Evolutionary conservation across 2,888 invertebrate genomes (phyloP).

Genomic region (Venustoraphidia nigricollis): DNA sequence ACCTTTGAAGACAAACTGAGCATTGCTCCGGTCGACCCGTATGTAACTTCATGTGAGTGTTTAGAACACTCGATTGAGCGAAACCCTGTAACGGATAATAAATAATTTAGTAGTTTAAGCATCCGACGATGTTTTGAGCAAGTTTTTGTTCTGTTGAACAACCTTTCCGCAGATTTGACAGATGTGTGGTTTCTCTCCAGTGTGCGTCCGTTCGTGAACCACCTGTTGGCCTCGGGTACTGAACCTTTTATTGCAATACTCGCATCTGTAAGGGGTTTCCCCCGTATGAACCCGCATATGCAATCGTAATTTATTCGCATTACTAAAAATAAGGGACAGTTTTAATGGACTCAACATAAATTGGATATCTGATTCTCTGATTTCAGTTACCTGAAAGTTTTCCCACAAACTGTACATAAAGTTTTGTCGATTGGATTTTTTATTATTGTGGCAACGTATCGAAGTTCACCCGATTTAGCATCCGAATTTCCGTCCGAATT

Average conservation of each 20-base stretch:
- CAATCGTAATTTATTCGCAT: slow-evolving; percentile 16
- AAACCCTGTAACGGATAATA: slow-evolving; percentile 15
- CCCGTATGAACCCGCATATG: slow-evolving; percentile 20
- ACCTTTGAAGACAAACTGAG: slow-evolving; percentile 21
- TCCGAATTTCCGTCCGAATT: too few relatives aligned
- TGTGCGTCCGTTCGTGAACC: slow-evolving; percentile 20
- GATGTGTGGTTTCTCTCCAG: slow-evolving; percentile 19
- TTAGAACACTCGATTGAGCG: slow-evolving; percentile 21
- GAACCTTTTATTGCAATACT: slow-evolving; percentile 19
- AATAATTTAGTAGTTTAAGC: not conserved
- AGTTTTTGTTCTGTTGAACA: not conserved
- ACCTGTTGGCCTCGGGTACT: slow-evolving; percentile 17
- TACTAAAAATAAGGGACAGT: slow-evolving; percentile 11
- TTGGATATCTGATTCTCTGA: not conserved
- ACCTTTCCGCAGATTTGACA: slow-evolving; percentile 22
- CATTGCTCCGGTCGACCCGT: slow-evolving; percentile 22
- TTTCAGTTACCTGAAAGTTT: slow-evolving; percentile 17
- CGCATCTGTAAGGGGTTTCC: slow-evolving; percentile 19
- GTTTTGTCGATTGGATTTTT: slow-evolving; percentile 6
- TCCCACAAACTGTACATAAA: slow-evolving; percentile 20
- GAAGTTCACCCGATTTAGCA: not conserved
- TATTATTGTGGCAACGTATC: slow-evolving; percentile 1
- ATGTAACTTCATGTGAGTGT: slow-evolving; percentile 22
- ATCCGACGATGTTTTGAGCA: not conserved
- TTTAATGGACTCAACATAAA: not conserved